These are phyloP conservation scores for Macrosiphum euphorbiae DNA, from an alignment of 2,888 invertebrate genomes.

Conservation along the genomic window DNA sequence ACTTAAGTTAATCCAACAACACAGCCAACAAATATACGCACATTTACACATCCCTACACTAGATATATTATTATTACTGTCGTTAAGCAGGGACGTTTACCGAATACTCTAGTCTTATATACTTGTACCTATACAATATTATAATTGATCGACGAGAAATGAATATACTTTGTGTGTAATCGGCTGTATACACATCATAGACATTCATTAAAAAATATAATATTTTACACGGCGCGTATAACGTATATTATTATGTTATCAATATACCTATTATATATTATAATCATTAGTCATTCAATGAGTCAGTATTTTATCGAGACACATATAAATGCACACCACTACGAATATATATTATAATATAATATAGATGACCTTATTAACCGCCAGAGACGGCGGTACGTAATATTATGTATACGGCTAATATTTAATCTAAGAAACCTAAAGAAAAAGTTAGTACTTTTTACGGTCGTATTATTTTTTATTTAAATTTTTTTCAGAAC, in stretches of 20 bases:
- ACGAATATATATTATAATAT: not conserved
- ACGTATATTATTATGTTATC: not conserved
- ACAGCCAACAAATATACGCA: not conserved
- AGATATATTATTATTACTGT: not conserved
- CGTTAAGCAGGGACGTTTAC: not conserved
- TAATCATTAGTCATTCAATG: slow-evolving; percentile 16
- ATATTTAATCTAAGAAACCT: not conserved
- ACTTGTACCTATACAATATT: not conserved
- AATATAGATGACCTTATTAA: not conserved
- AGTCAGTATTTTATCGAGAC: not conserved
- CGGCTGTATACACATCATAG: not conserved
- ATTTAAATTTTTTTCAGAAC: not conserved
- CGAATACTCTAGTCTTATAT: not conserved
- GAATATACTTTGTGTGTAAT: not conserved
- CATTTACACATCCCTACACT: too few species aligned
- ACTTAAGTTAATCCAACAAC: too few species aligned
- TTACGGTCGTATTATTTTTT: not conserved
- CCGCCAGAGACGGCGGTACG: not conserved
- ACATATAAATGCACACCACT: not conserved
- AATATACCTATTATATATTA: not conserved
- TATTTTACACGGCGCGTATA: not conserved
- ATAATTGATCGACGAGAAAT: not conserved
- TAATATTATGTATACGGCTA: not conserved
- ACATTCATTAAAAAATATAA: not conserved
- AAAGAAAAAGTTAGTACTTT: not conserved